phyloP scores from a whole-genome alignment of 2,888 invertebrate species.

The Octodonta nipae region DNA sequence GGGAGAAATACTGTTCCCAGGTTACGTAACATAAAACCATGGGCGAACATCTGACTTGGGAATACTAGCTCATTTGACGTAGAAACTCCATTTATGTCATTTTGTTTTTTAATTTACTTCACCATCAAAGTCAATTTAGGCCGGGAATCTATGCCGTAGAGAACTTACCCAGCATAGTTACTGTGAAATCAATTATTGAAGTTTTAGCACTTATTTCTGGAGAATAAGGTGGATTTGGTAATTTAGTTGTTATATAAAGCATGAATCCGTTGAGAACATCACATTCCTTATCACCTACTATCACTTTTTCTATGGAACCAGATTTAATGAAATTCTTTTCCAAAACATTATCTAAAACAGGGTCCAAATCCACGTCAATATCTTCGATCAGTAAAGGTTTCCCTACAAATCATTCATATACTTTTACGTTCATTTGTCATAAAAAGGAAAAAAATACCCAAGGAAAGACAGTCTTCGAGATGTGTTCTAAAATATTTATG shows the following conservation, averaged over 20 bases:
- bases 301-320: conserved; percentile 87
- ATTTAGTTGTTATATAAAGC: conserved; percentile 89
- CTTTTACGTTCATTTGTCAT: not conserved
- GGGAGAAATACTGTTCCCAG: no score
- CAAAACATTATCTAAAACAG: conserved; percentile 88
- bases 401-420: conserved; percentile 38
- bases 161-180: conserved; percentile 63
- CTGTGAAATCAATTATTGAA: conserved; percentile 93
- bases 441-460: conserved; percentile 20
- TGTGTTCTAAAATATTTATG: conserved; percentile 76
- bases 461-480: conserved; percentile 33
- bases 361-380: conserved; percentile 86
- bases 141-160: no score
- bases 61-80: no score
- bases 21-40: no score
- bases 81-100: no score
- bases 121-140: no score
- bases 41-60: no score
- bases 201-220: conserved; percentile 95
- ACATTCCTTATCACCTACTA: conserved; percentile 91
- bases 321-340: conserved; percentile 97
- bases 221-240: conserved; percentile 91
- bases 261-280: conserved; percentile 92
- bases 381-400: conserved; percentile 86
- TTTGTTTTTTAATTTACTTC: no score